These are phyloP conservation scores for Agelaius phoeniceus DNA, from an alignment of 2,113 vertebrate species.

Conservation along the genomic window DNA sequence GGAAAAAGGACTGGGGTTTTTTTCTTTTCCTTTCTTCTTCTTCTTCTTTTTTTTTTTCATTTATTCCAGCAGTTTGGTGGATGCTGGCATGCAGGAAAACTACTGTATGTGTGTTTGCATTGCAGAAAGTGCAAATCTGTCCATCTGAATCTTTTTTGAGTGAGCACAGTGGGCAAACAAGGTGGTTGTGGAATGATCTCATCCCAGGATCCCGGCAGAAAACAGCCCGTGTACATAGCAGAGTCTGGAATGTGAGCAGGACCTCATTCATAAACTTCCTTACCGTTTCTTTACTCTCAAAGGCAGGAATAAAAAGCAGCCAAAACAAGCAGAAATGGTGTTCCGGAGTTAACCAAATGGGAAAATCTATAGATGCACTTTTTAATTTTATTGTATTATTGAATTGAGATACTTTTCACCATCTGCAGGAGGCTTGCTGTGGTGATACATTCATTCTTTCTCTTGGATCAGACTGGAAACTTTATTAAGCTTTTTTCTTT, in stretches of 20 bases:
- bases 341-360: slow-evolving; percentile 15
- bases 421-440: neutral
- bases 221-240: neutral
- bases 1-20: neutral
- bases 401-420: neutral
- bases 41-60: neutral
- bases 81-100: neutral
- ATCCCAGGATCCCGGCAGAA: slow-evolving; percentile 28
- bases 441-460: neutral
- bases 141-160: slow-evolving; percentile 45
- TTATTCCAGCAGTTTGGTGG: neutral
- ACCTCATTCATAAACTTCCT: slow-evolving; percentile 68
- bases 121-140: slow-evolving; percentile 37
- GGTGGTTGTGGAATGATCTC: slow-evolving; percentile 60
- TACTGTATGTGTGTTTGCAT: slow-evolving; percentile 26
- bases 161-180: slow-evolving; percentile 40
- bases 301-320: slow-evolving; percentile 51
- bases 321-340: slow-evolving; percentile 54
- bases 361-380: slow-evolving; percentile 37
- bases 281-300: slow-evolving; percentile 46
- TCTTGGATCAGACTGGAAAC: neutral
- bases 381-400: slow-evolving; percentile 9
- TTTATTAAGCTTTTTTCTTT: neutral
- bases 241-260: slow-evolving; percentile 32
- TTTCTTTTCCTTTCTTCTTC: neutral